Evolutionary conservation across 2,113 vertebrate species (phyloP).

Genomic region (Sceloporus undulatus): DNA sequence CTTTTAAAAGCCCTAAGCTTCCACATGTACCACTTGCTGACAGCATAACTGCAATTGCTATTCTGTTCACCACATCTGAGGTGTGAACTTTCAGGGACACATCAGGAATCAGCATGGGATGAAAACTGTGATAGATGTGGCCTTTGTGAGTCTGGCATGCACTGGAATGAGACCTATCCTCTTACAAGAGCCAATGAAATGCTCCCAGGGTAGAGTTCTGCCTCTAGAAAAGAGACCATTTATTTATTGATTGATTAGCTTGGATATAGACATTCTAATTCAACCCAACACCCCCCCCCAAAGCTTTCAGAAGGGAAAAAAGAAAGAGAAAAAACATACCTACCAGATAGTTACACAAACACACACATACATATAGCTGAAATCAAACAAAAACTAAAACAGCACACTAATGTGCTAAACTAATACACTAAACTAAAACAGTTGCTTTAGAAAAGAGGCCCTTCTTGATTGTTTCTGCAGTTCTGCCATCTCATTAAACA

Average conservation of each 20-base stretch:
- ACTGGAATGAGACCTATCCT: neutral
- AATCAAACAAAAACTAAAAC: too few relatives aligned
- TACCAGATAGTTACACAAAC: too few relatives aligned
- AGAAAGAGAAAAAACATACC: too few relatives aligned
- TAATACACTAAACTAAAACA: too few relatives aligned
- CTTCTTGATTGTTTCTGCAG: neutral
- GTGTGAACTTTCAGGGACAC: neutral
- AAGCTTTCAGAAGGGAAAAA: too few relatives aligned
- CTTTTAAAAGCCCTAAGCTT: neutral
- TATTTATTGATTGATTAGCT: too few relatives aligned
- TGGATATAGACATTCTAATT: too few relatives aligned
- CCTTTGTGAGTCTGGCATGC: too few relatives aligned
- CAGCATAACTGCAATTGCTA: neutral
- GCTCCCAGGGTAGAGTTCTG: neutral
- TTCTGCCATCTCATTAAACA: constrained; percentile 28
- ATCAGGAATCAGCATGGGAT: neutral
- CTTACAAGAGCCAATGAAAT: neutral
- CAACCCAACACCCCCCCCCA: too few relatives aligned
- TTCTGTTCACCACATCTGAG: neutral
- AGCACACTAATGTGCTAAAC: too few relatives aligned
- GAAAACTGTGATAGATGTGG: neutral
- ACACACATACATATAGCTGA: too few relatives aligned
- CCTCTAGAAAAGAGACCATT: neutral
- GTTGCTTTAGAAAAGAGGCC: neutral
- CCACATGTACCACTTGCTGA: neutral